These are phyloP conservation scores for Clarias laeviceps DNA, from an alignment of 2,797 vertebrate species.

Conservation along the genomic window DNA sequence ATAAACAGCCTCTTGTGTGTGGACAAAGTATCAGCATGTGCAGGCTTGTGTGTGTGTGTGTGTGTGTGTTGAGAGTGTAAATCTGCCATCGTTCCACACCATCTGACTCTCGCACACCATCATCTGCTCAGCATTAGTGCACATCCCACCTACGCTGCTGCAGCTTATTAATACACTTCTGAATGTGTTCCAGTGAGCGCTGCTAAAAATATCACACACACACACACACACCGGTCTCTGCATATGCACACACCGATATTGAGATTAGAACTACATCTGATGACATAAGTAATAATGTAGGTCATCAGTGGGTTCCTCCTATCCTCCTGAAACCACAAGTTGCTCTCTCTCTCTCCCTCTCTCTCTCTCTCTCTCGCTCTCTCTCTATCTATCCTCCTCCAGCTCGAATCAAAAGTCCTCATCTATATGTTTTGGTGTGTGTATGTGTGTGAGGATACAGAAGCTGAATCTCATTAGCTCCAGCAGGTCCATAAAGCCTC, in stretches of 20 bases:
- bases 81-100: conserved; percentile 8
- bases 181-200: not conserved
- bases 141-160: conserved; percentile 13
- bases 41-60: not conserved
- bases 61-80: conserved; percentile 43
- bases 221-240: conserved; percentile 55
- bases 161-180: conserved; percentile 22
- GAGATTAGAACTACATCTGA: not conserved
- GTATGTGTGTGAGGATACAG: conserved; percentile 63
- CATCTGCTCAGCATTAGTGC: conserved; percentile 23
- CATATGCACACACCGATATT: conserved; percentile 29
- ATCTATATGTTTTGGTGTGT: conserved; percentile 39
- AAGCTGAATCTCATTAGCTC: conserved; percentile 44
- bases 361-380: not conserved
- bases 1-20: not conserved
- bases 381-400: not conserved
- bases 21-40: not conserved
- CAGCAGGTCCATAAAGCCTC: conserved; percentile 61
- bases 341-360: not conserved
- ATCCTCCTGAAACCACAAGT: too few relatives aligned
- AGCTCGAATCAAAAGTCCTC: not conserved
- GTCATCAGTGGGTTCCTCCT: too few relatives aligned
- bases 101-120: conserved; percentile 18
- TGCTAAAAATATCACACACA: conserved; percentile 34
- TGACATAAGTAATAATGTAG: not conserved